Base-by-base conservation (phyloP, 2,888 invertebrate genomes). In the Leptodirus hochenwartii region DNA sequence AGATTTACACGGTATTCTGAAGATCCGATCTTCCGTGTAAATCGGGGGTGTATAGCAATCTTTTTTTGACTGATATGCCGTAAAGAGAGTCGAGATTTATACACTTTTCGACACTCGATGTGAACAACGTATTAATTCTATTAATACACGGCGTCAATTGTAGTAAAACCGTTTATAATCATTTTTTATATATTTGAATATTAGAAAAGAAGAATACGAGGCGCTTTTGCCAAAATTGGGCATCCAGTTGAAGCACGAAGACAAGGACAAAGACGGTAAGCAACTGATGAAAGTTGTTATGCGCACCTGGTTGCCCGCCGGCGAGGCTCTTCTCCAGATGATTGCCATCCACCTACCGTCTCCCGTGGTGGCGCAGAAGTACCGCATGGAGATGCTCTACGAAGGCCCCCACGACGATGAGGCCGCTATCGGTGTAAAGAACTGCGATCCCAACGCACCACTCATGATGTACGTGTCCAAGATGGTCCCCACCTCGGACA, bases 381-480 rank as follows among this genome's bases (percentile, higher is more conserved):
- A 99, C 68, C 79, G 98, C 64, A 91, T 91, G 85, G 96, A 98
- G 64, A 82, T 96, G 84, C 64, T 99, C 61, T 99, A 99, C 58
- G 98, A 99, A 63, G 98, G 46, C 17, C 46, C 47, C 1, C 43
- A 42, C 31, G 80, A 82, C 47, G 80, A 82, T 46, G 72, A 73
- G 36, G 76, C 73, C 37, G 93, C 91, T 42, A 43, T 87, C 39
- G 87, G 82, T 58, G 75, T 82, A 47, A 84, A 81, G 74, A 80
- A 54, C 51, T 99, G 98, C 53, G 91, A 99, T 59, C 80, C 96
- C 9, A 81, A 88, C 43, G 98, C 82, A 24, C 96, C 95, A 10
- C 69, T 99, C 34, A 98, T 99, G 95, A 99, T 99, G 98, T 99
- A 99, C 72, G 71, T 99, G 43, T 93, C 93, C 28, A 99, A 99